These are phyloP conservation scores for Ctenochaetus hawaiiensis DNA, from an alignment of 2,797 vertebrate species.

Conservation along the genomic window DNA sequence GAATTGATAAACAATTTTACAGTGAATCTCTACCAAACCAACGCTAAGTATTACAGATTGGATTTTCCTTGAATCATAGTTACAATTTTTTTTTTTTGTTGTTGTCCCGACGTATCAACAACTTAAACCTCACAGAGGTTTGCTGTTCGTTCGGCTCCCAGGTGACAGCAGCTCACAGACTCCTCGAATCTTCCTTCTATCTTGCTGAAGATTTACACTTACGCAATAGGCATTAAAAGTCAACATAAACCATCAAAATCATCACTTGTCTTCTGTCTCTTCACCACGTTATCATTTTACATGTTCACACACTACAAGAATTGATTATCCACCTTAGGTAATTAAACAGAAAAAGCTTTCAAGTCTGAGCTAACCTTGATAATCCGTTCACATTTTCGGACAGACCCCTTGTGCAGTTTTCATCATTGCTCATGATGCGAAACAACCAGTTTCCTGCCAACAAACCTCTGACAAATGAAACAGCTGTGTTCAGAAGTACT, in stretches of 20 bases:
- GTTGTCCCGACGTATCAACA: conserved; percentile 52
- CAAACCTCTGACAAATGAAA: conserved; percentile 47
- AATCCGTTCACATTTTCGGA: conserved; percentile 28
- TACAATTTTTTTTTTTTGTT: conserved; percentile 34
- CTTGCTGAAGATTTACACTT: conserved; percentile 60
- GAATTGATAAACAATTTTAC: conserved; percentile 84
- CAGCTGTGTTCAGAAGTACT: conserved; percentile 36
- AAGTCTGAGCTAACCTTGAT: conserved; percentile 34
- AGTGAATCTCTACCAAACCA: conserved; percentile 83
- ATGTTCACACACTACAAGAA: conserved; percentile 42
- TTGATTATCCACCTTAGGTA: conserved; percentile 49
- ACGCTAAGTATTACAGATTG: conserved; percentile 83
- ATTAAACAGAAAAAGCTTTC: conserved; percentile 44
- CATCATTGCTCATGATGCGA: conserved; percentile 33
- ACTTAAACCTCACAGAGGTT: conserved; percentile 86
- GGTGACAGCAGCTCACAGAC: conserved; percentile 69
- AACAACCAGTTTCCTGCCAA: conserved; percentile 44
- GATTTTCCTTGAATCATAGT: conserved; percentile 77
- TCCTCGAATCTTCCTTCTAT: conserved; percentile 65
- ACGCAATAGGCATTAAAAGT: conserved; percentile 54
- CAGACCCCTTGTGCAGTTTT: conserved; percentile 32
- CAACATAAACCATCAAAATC: conserved; percentile 63
- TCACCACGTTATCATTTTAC: conserved; percentile 48
- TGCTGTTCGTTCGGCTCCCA: conserved; percentile 68
- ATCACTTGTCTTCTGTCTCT: conserved; percentile 39